phyloP scores from a whole-genome alignment of 2,888 invertebrate genomes.

The Cheilosia vulpina region DNA sequence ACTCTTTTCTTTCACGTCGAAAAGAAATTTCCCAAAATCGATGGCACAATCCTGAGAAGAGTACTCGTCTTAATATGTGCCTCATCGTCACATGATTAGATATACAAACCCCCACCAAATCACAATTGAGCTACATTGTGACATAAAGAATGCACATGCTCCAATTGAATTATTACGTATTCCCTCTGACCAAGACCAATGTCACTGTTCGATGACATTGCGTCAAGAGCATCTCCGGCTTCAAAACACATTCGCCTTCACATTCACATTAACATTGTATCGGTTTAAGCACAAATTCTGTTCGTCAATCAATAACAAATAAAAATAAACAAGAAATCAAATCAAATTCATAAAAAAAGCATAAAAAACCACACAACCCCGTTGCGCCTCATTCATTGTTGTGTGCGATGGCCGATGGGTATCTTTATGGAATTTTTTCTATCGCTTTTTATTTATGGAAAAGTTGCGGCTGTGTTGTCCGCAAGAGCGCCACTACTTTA shows the following conservation, averaged over 20 bases:
- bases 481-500: constrained; percentile 8
- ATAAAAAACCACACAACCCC: not conserved
- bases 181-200: not conserved
- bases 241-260: not conserved
- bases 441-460: not conserved
- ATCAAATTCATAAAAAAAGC: constrained; percentile 9
- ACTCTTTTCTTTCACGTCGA: too few species aligned
- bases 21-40: too few species aligned
- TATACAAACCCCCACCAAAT: too few species aligned
- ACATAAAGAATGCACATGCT: too few species aligned
- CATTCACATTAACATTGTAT: not conserved
- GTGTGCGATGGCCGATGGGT: not conserved
- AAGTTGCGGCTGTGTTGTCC: not conserved
- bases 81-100: too few species aligned
- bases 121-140: too few species aligned
- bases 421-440: constrained; percentile 13
- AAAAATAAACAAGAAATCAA: constrained; percentile 32
- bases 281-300: constrained; percentile 6
- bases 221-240: not conserved
- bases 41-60: too few species aligned
- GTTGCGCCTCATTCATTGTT: constrained; percentile 15
- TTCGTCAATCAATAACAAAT: constrained; percentile 16
- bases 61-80: too few species aligned
- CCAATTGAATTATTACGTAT: too few species aligned
- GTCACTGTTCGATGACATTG: constrained; percentile 1